Base-by-base conservation (phyloP, 2,888 invertebrate species). In the Dysmachus trigonus region DNA sequence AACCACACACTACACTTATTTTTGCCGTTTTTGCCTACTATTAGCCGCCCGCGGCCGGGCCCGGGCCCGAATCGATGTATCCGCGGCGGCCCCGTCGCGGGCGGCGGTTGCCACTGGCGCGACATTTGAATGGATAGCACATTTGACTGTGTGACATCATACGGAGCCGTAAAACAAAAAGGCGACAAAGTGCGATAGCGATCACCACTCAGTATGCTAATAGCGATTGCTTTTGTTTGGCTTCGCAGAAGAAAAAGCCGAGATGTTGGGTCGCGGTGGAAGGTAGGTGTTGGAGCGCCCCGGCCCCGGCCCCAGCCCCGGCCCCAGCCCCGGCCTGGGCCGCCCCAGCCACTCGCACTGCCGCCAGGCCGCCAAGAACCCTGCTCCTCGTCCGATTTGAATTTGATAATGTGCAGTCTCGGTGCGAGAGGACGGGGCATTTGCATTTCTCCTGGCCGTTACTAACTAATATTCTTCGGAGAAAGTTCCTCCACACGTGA, bases 111-210 rank as follows among this genome's bases (percentile, higher is more conserved):
- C 72, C 38, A 30, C 72, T 83, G 72, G 83, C 83, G 83, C 83
- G 83, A 72, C 83, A 83, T 83, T 72, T 83, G 83, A 83, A 83
- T 72, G 71, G 83, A 72, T 72, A 71, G 72, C 79, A 72, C 79
- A 79, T 86, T 86, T 81, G 79, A 83, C 77, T 86, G 86, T 86
- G 86, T 87, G 87, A 87, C 87, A 87, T 87, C 87, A 87, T 87
- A 82, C 77, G 62, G 72, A 47, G 77, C 51, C 53, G 41, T 84
- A 77, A 86, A 86, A 84, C 72, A 87, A 88, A 81, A 88, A 87
- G 88, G 88, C 88, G 87, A 87, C 88, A 87, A 88, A 88, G 79
- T 86, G 86, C 87, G 88, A 88, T 88, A 88, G 88, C 84, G 85
- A 88, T 88, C 88, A 86, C 87, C 86, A 82, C 86, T 86, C 86